These are phyloP conservation scores for Lontra canadensis DNA, from an alignment of 2,113 vertebrate species.

Conservation along the genomic window DNA sequence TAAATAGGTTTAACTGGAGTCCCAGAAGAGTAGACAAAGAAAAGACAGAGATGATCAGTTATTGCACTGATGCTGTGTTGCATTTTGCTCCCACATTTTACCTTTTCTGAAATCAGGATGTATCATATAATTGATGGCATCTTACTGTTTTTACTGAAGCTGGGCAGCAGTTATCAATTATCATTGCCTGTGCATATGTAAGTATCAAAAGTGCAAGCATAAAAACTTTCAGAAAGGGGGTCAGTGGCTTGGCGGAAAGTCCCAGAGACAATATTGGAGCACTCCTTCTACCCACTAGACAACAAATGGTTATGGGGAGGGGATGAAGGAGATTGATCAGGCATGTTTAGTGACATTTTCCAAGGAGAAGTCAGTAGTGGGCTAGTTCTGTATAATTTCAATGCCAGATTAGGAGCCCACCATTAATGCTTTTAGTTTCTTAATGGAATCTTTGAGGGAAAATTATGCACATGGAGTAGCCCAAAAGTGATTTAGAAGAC, in stretches of 20 bases:
- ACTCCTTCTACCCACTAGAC: neutral
- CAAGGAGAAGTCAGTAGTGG: neutral
- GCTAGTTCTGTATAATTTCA: neutral
- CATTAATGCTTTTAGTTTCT: neutral
- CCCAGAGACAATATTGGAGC: neutral
- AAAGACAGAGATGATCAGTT: neutral
- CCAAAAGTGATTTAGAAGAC: neutral
- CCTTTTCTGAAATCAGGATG: conserved; percentile 14
- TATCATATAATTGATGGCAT: neutral
- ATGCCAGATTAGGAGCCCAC: neutral
- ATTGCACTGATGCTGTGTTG: neutral
- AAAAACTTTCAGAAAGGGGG: neutral
- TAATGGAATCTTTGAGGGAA: neutral
- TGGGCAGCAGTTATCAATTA: neutral
- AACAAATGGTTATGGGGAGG: neutral
- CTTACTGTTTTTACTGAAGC: neutral
- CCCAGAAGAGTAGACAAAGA: neutral
- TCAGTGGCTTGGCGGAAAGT: neutral
- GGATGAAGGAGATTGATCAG: neutral
- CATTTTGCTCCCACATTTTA: neutral
- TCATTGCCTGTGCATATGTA: neutral
- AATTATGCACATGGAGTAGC: neutral
- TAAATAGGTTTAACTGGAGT: neutral
- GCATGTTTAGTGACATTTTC: neutral
- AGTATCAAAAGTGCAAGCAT: neutral